Conservation (phyloP, 2,113 vertebrate species). For the Psittacula cyanocephala region DNA sequence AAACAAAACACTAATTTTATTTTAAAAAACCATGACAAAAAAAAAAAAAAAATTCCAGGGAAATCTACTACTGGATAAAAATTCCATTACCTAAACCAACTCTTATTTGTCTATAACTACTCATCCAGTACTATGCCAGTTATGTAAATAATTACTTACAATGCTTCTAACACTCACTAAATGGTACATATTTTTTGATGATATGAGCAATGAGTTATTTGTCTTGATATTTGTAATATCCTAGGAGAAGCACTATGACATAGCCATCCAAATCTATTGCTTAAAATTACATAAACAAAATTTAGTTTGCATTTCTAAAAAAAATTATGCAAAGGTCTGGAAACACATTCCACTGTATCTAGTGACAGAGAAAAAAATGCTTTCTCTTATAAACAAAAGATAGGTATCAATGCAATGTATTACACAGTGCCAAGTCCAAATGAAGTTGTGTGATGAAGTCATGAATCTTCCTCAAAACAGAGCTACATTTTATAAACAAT, state of each 20-base stretch:
- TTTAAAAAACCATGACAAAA: not conserved
- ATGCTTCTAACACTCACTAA: conserved; percentile 6
- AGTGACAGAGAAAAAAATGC: not conserved
- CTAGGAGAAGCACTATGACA: not conserved
- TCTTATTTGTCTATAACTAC: conserved; percentile 7
- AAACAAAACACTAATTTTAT: not conserved
- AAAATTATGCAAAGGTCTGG: not conserved
- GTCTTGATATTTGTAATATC: not conserved
- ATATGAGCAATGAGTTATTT: not conserved
- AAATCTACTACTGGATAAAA: not conserved
- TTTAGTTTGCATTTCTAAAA: not conserved
- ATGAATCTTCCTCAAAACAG: not conserved
- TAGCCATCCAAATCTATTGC: not conserved
- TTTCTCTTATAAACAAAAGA: not conserved
- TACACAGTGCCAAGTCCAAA: not conserved
- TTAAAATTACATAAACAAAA: not conserved
- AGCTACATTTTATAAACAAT: not conserved
- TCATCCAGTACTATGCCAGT: conserved; percentile 46
- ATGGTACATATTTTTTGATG: not conserved
- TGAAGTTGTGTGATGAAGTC: not conserved
- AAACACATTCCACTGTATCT: not conserved
- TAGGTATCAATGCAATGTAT: not conserved
- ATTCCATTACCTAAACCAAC: not conserved
- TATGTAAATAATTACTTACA: conserved; percentile 46
- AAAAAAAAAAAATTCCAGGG: not conserved